Base-by-base conservation (phyloP, 2,113 vertebrate species). In the cattle (Bos taurus) region DNA sequence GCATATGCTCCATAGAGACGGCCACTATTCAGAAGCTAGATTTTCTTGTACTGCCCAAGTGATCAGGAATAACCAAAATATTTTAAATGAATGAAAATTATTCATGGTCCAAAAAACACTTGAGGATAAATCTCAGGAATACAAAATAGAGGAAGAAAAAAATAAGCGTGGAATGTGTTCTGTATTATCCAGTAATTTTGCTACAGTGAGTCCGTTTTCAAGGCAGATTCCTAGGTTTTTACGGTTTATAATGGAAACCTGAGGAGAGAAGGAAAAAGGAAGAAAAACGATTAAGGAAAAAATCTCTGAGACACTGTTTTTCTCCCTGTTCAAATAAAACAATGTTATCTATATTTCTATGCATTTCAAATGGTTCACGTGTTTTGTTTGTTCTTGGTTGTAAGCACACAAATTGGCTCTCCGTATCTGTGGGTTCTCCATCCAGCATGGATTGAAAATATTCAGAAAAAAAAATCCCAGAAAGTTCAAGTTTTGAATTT, bases 221-320 rank as follows among this genome's bases (percentile, higher is more conserved):
- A 98, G 97, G 97, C 88, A 95, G 98, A 98, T 96, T 97, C 59
- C 86, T 93, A 96, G 88, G 59, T 93, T 93, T 88, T 98, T 98
- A 99, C 84, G 98, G 98, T 98, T 99, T 99, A 97, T 98, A 98
- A 98, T 95, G 98, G 98, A 98, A 98, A 98, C 99, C 99, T 99
- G 90, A 16, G 88, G 95, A 98, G 95, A 90, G 92, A 43, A 97
- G 28, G 21, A 96, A 30, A 97, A 95, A 90, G 88, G 36, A 84
- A 50, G 50, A 95, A 97, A 94, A 26, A 95, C 2, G 56, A 87
- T 98, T 97, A 97, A 95, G 48, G 9, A 60, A 92, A 81, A 94
- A 67, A 81, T 54, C 2, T 95, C 74, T 33, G 30, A 71, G 52
- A 50, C 6, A 26, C 52, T 64, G 17, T 40, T 62, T 77, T 91